These are phyloP conservation scores for Cepaea nemoralis DNA, from an alignment of 1,140 invertebrate genomes.

Conservation along the genomic window DNA sequence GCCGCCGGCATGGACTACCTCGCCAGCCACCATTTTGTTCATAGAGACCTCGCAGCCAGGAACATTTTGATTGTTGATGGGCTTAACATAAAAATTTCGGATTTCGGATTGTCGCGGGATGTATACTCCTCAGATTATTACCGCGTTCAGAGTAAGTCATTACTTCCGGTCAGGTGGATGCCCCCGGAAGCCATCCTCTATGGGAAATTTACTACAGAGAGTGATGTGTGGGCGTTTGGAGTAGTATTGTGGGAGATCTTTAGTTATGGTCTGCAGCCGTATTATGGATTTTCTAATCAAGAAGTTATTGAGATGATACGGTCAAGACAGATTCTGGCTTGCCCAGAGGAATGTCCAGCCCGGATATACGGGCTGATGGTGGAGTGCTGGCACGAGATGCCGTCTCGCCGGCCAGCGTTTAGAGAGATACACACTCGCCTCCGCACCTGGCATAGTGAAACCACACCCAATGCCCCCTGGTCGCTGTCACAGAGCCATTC, in stretches of 20 bases:
- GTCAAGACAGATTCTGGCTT: slow-evolving; percentile 89
- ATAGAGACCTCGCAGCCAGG: slow-evolving; percentile 94
- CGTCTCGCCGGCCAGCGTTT: slow-evolving; percentile 90
- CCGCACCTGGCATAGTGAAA: slow-evolving; percentile 77
- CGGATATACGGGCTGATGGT: slow-evolving; percentile 94
- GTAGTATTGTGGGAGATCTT: slow-evolving; percentile 98
- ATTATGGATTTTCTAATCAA: slow-evolving; percentile 94
- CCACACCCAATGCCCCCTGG: slow-evolving; percentile 60
- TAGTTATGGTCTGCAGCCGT: slow-evolving; percentile 93
- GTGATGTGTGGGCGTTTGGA: slow-evolving; percentile 98
- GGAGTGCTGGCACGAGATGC: slow-evolving; percentile 96
- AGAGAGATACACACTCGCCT: slow-evolving; percentile 78
- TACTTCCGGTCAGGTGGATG: slow-evolving; percentile 83
- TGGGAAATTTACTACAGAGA: slow-evolving; percentile 95
- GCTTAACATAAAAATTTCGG: slow-evolving; percentile 92
- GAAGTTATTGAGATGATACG: slow-evolving; percentile 98
- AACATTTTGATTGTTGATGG: slow-evolving; percentile 96
- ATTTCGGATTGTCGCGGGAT: slow-evolving; percentile 94
- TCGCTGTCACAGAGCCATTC: slow-evolving; percentile 68
- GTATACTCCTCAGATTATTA: slow-evolving; percentile 87
- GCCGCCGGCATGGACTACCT: slow-evolving; percentile 97
- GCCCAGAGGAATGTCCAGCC: slow-evolving; percentile 91
- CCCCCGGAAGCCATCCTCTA: slow-evolving; percentile 97
- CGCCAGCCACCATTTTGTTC: slow-evolving; percentile 93
- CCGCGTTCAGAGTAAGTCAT: slow-evolving; percentile 73